phyloP scores from a whole-genome alignment of 2,797 vertebrate genomes.

The Mus spretus region DNA sequence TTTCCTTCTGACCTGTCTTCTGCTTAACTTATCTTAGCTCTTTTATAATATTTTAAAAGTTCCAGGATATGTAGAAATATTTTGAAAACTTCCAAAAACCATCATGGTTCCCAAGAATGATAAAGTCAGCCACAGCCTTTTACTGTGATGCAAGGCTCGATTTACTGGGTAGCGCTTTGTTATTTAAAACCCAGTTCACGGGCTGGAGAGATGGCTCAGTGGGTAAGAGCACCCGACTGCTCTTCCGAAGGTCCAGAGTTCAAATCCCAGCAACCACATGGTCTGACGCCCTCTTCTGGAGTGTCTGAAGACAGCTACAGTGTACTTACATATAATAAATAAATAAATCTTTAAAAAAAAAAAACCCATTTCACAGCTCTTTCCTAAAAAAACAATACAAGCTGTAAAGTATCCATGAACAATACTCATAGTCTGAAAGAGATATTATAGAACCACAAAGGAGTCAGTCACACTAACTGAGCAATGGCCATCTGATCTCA shows the following conservation, averaged over 20 bases:
- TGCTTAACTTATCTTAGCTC: background rate
- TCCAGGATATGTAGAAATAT: conserved; percentile 10
- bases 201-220: no score
- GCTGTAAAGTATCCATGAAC: background rate
- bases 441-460: background rate
- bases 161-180: background rate
- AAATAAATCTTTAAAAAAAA: conserved; percentile 50
- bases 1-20: background rate
- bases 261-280: no score
- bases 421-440: background rate
- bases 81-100: conserved; percentile 43
- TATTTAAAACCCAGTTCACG: conserved; percentile 22
- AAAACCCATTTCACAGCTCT: background rate
- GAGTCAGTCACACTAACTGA: background rate
- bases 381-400: background rate
- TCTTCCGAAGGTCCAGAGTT: no score
- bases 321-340: no score
- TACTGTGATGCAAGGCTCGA: background rate
- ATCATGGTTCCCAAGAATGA: conserved; percentile 12
- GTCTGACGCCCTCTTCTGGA: no score
- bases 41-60: conserved; percentile 14
- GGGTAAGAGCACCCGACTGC: no score
- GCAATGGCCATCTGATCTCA: background rate
- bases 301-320: no score
- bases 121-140: background rate